Evolutionary conservation across 2,888 invertebrate genomes (phyloP).

Genomic region (Agrenia bidenticulata): DNA sequence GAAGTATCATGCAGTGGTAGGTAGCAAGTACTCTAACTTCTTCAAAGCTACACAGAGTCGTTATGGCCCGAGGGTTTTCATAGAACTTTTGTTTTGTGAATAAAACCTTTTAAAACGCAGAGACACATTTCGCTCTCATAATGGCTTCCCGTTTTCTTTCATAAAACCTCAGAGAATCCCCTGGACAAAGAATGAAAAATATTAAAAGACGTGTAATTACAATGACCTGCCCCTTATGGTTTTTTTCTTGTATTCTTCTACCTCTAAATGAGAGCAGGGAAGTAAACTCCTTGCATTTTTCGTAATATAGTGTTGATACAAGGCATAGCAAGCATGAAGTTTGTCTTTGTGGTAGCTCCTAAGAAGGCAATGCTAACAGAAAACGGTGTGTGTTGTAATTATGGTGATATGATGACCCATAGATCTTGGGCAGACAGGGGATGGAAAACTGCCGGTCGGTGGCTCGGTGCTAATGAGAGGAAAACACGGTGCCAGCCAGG

Average conservation of each 20-base stretch:
- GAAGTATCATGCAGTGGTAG: not conserved
- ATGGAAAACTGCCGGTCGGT: conserved; percentile 18
- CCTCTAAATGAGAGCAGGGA: no score
- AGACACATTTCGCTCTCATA: not conserved
- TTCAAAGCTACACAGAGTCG: not conserved
- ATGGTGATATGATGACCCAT: conserved; percentile 19
- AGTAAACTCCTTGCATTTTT: no score
- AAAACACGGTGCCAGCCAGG: conserved; percentile 17
- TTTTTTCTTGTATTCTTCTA: no score
- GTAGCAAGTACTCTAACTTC: not conserved
- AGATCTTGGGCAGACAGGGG: conserved; percentile 9
- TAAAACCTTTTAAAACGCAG: not conserved
- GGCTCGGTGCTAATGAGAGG: conserved; percentile 36
- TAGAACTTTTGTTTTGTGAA: no score
- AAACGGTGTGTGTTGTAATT: conserved; percentile 14
- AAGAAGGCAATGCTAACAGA: not conserved
- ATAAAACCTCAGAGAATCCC: not conserved
- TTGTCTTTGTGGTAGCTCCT: no score
- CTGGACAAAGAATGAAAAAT: not conserved
- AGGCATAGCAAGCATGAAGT: no score
- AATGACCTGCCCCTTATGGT: conserved; percentile 1
- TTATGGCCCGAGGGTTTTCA: no score
- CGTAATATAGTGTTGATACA: no score
- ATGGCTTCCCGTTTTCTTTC: conserved; percentile 5
- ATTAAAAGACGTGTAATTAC: conserved; percentile 3